Evolutionary conservation across 2,113 vertebrate genomes (phyloP), one percentile per base, ranked within the genome.

Genomic region (Suncus etruscus): DNA sequence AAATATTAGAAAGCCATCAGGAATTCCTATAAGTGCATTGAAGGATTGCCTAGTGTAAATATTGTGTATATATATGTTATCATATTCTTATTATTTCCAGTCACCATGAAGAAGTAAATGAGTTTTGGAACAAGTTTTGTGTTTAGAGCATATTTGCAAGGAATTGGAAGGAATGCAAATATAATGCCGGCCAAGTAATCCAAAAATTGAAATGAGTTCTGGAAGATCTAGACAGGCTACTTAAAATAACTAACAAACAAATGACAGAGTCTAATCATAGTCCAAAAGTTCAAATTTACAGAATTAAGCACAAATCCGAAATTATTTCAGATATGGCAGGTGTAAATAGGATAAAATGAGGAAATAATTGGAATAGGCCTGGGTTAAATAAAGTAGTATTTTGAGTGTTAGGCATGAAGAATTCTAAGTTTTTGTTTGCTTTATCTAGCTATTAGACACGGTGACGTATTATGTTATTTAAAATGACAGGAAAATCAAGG

Each of bases 61-160:
- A 2, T 63, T 48, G 15, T n/a, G 0, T 68, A 1, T 4, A 25
- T 74, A 1, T 65, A 11, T 45, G 66, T 61, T 31, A 79, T 45
- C n/a, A 45, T 27, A 81, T 81, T 61, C 11, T 11, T 85, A 4
- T 47, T 7, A 1, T 15, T 54, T 6, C 10, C 50, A 70, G 61
- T 69, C 12, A 6, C 25, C 24, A 24, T 25, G 1, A 31, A 25
- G 27, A 39, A 3, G 54, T 54, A 22, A 7, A 39, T 45, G 80
- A n/a, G 77, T 65, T 90, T 83, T 63, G 91, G n/a, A 84, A 84
- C 8, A 81, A 78, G 2, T 48, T 24, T 85, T 75, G 9, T 58
- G 25, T 45, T n/a, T 27, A 77, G 70, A 61, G 8, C 16, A 20
- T 78, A 58, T 32, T 45, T 87, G 27, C n/a, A 54, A 48, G 1